A percentile compares a stretch with the other conserved stretches of the same genome.
These are phyloP conservation scores for Leucophenga montana DNA, from an alignment of 2,888 invertebrate genomes.

Conservation along the genomic window DNA sequence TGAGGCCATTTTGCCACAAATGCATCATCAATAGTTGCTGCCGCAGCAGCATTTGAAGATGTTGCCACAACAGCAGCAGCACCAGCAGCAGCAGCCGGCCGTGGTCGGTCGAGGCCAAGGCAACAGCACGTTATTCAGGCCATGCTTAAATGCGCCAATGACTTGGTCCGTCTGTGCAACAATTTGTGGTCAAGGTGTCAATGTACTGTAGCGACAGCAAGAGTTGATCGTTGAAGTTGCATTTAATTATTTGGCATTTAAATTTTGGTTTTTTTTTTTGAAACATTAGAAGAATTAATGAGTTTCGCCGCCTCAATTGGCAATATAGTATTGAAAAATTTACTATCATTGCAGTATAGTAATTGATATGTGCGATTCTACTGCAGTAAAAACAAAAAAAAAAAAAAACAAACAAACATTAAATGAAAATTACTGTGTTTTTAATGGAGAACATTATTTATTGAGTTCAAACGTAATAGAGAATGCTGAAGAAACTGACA, in stretches of 20 bases:
- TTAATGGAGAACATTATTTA: neutral
- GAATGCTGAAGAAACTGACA: too few relatives aligned
- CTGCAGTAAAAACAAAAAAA: neutral
- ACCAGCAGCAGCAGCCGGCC: conserved; percentile 33
- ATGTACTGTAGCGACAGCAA: neutral
- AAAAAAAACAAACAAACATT: neutral
- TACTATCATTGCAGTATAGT: conserved; percentile 8
- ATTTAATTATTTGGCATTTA: conserved; percentile 19
- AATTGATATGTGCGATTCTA: conserved; percentile 13
- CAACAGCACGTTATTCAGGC: conserved; percentile 50
- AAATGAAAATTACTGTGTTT: conserved; percentile 15
- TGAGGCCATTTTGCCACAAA: conserved; percentile 56
- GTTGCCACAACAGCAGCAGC: conserved; percentile 24
- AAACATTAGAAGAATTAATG: neutral
- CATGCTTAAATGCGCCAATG: conserved; percentile 47
- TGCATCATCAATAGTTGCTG: conserved; percentile 52
- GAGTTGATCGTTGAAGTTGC: conserved; percentile 3
- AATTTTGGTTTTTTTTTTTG: neutral
- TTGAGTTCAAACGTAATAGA: neutral
- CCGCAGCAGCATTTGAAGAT: conserved; percentile 17
- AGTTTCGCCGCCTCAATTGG: too few relatives aligned
- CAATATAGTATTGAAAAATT: too few relatives aligned
- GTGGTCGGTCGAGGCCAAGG: conserved; percentile 25
- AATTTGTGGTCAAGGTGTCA: neutral
- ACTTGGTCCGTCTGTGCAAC: neutral